These are phyloP conservation scores for Albula glossodonta DNA, from an alignment of 2,113 vertebrate genomes.

Conservation along the genomic window DNA sequence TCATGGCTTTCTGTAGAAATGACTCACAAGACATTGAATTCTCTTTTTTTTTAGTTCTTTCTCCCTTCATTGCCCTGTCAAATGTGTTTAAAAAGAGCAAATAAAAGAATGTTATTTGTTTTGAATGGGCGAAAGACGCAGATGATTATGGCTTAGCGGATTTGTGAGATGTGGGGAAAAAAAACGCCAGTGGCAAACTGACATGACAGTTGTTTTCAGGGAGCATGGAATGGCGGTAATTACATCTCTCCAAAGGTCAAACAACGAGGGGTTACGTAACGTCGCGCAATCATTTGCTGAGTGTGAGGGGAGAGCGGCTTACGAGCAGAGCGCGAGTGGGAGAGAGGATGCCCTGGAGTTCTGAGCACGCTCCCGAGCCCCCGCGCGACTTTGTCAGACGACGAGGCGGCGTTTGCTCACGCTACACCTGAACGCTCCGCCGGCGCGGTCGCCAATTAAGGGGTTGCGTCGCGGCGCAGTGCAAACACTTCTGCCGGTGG, in stretches of 20 bases:
- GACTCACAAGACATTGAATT: slow-evolving; percentile 30
- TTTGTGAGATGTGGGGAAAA: not conserved
- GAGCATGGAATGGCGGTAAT: slow-evolving; percentile 41
- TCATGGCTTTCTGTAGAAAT: slow-evolving; percentile 21
- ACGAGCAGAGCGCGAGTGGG: not conserved
- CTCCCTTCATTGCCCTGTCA: slow-evolving; percentile 12
- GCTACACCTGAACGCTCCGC: not conserved
- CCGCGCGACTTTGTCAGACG: too few species aligned
- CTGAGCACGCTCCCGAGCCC: too few species aligned
- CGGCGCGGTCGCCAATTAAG: not conserved
- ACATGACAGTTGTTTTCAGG: slow-evolving; percentile 39
- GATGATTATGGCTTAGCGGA: not conserved
- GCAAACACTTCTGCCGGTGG: not conserved
- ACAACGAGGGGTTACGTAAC: slow-evolving; percentile 40
- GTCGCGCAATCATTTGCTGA: slow-evolving; percentile 20
- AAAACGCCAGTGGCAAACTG: slow-evolving; percentile 19
- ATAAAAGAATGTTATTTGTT: not conserved
- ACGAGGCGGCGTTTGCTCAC: not conserved
- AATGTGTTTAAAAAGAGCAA: not conserved
- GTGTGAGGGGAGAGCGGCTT: not conserved
- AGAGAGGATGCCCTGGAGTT: not conserved
- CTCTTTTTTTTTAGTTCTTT: not conserved
- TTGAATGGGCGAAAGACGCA: not conserved
- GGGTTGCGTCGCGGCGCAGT: not conserved
- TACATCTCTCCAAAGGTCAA: slow-evolving; percentile 51